Evolutionary conservation across 92 coral and sea anemone genomes (phyloP).

Genomic region (Porites cylindrica): DNA sequence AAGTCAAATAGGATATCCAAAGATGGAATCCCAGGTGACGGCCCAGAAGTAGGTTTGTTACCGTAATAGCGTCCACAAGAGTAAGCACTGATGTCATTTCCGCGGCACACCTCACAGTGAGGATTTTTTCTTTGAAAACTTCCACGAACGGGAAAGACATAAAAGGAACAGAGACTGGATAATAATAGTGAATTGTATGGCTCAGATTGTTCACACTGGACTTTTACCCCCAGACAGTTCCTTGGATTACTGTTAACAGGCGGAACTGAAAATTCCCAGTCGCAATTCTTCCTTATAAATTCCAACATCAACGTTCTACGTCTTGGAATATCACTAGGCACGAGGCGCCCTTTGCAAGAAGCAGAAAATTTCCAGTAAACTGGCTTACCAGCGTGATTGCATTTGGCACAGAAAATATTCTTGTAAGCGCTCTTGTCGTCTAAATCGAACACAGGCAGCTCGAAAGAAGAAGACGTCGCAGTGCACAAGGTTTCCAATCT

Average conservation of each 20-base stretch:
- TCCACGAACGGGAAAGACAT: constrained; percentile 20
- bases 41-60: too few relatives aligned
- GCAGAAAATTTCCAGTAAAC: background rate
- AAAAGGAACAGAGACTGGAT: constrained; percentile 26
- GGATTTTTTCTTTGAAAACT: constrained; percentile 14
- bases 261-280: background rate
- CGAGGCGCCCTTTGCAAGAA: background rate
- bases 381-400: constrained; percentile 4
- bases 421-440: background rate
- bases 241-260: background rate
- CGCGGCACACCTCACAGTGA: constrained; percentile 31
- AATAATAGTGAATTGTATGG: constrained; percentile 7
- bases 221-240: background rate
- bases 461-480: background rate
- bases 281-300: background rate
- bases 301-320: constrained; percentile 19
- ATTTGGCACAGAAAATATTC: constrained; percentile 37
- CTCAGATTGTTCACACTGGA: background rate
- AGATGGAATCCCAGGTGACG: background rate
- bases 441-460: constrained; percentile 26
- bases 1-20: constrained; percentile 38
- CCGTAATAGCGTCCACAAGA: too few relatives aligned
- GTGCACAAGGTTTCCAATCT: constrained; percentile 7
- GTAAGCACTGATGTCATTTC: background rate
- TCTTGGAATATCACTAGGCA: background rate